Percentiles rank a stretch among this genome's conserved stretches.
Conservation (phyloP, 1,140 invertebrate species). For the Bombus fervidus region DNA sequence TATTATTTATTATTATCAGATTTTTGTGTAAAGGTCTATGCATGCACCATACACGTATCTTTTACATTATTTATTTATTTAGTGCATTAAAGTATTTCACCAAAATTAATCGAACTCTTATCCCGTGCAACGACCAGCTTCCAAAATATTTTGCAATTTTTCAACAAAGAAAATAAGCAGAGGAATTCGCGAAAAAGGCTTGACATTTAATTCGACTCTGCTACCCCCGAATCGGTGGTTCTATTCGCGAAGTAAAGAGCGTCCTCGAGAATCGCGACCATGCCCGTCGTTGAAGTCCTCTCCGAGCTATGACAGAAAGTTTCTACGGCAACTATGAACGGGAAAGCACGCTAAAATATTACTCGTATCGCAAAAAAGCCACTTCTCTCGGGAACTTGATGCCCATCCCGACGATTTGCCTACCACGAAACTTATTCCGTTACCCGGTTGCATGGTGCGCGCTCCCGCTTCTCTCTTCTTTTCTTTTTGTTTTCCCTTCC, state of each 20-base stretch:
- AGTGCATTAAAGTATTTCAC: not conserved
- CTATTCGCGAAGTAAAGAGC: not conserved
- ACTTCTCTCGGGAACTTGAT: slow-evolving; percentile 65
- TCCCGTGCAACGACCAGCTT: not conserved
- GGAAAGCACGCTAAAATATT: slow-evolving; percentile 70
- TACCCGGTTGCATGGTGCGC: slow-evolving; percentile 22
- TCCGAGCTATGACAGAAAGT: slow-evolving; percentile 65
- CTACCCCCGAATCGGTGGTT: not conserved
- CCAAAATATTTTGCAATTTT: not conserved
- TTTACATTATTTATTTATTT: too few species aligned
- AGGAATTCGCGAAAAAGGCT: not conserved
- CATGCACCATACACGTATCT: not conserved
- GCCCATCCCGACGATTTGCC: slow-evolving; percentile 50
- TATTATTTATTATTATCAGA: too few species aligned
- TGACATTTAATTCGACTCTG: not conserved
- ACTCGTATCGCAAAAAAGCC: slow-evolving; percentile 62
- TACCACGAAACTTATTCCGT: slow-evolving; percentile 50
- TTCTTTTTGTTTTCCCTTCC: not conserved
- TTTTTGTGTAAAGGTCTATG: not conserved
- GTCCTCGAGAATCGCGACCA: slow-evolving; percentile 24
- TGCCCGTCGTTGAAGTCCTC: slow-evolving; percentile 15
- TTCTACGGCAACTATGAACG: slow-evolving; percentile 58
- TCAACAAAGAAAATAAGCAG: not conserved
- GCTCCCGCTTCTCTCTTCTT: not conserved
- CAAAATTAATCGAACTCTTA: not conserved